Base-by-base conservation (phyloP, 2,888 invertebrate genomes). In the Anagyrus pseudococci region DNA sequence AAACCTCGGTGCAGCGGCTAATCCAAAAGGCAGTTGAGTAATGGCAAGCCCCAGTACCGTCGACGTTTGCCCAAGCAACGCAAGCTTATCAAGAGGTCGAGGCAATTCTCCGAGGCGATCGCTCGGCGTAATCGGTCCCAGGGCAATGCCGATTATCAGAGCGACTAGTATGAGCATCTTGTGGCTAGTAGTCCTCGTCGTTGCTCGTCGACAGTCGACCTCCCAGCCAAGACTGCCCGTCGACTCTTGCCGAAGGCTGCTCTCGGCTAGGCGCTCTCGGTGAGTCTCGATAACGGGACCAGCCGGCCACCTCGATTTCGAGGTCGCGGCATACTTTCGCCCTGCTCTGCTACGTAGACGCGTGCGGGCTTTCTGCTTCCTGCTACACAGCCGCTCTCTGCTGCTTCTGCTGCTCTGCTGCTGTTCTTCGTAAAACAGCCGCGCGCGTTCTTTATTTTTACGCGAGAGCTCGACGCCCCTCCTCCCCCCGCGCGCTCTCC, bases 271-370 rank as follows among this genome's bases (percentile, higher is more conserved):
- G 47, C 20, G 22, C 10, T n/a, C 20, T 41, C 58, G 22, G 29
- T 4, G 55, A n/a, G 17, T n/a, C 8, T 23, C 1, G 15, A 26
- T 55, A 55, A 63, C 63, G 63, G 58, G 53, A 62, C 47, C 15
- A 4, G 33, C 46, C n/a, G 77, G 76, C 77, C 77, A 75, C 72
- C 78, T 72, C 75, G 75, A 73, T 72, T 79, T 79, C 77, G 78
- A 78, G 80, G 80, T 74, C 80, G 76, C 73, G 80, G 67, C 80
- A 77, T 56, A 80, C 79, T 79, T 80, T 58, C 62, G 67, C 56
- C 61, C 22, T n/a, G 13, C 25, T 47, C 43, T 26, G 44, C 22
- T n/a, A 10, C 22, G 47, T 47, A 23, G 13, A 8, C 29, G 15
- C 17, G n/a, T 29, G 10, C 10, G 10, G 29, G 4, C 4, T 29